Conservation (phyloP, 2,797 vertebrate species). For the Tenualosa ilisha region DNA sequence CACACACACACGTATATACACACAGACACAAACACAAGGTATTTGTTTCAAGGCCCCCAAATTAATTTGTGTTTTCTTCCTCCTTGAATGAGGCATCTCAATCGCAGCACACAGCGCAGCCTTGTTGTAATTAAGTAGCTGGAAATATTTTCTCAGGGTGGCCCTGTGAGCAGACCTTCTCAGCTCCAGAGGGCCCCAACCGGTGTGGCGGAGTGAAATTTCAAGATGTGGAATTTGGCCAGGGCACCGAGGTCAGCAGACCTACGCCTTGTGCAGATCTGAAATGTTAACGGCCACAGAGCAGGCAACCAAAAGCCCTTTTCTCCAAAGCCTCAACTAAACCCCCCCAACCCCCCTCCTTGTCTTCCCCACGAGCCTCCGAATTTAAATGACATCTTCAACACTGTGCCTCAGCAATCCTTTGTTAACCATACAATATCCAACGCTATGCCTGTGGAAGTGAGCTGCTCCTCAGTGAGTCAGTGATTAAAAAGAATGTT, state of each 20-base stretch:
- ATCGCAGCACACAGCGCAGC: conserved; percentile 49
- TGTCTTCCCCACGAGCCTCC: conserved; percentile 28
- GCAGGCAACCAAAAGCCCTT: conserved; percentile 36
- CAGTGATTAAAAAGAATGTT: conserved; percentile 7
- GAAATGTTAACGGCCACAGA: conserved; percentile 57
- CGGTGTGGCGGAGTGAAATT: conserved; percentile 55
- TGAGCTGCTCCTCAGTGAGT: not conserved
- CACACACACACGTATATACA: too few relatives aligned
- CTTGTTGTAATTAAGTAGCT: conserved; percentile 57
- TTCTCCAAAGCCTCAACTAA: conserved; percentile 36
- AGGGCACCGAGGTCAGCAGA: conserved; percentile 52
- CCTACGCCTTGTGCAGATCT: conserved; percentile 42
- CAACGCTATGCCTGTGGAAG: not conserved
- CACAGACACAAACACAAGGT: conserved; percentile 47
- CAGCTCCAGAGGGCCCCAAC: conserved; percentile 49
- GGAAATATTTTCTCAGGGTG: conserved; percentile 61
- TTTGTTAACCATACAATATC: conserved; percentile 11
- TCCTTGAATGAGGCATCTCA: conserved; percentile 43
- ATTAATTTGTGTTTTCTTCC: conserved; percentile 41
- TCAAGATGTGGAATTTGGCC: conserved; percentile 59
- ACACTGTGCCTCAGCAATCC: conserved; percentile 26
- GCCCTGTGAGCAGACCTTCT: conserved; percentile 46
- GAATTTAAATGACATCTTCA: conserved; percentile 42
- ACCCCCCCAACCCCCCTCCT: conserved; percentile 35
- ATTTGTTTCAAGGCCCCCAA: conserved; percentile 50